Percentiles rank a stretch among this genome's conserved stretches.
Evolutionary conservation across 2,888 invertebrate species (phyloP).

Genomic region (Cryptocephalus primarius): DNA sequence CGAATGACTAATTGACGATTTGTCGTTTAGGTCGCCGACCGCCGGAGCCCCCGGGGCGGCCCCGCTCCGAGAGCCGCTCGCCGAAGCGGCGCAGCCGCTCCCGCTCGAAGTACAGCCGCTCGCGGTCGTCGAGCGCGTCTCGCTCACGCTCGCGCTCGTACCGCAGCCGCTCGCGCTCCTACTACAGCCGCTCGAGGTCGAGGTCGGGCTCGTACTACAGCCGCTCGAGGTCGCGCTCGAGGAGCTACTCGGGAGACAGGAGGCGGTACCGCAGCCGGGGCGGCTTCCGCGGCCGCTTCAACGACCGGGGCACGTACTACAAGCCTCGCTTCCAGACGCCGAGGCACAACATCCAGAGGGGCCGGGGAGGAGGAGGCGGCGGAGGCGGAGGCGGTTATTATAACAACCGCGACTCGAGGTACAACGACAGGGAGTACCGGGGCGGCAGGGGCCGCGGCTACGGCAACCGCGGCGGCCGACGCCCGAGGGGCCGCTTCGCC

Average conservation of each 20-base stretch:
- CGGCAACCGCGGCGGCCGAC: conserved; percentile 27
- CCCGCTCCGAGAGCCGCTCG: conserved; percentile 44
- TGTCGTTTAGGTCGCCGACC: conserved; percentile 28
- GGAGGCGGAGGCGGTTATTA: conserved; percentile 35
- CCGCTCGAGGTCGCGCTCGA: conserved; percentile 41
- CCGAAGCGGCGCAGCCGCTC: conserved; percentile 57
- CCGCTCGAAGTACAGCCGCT: conserved; percentile 41
- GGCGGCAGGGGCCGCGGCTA: conserved; percentile 32
- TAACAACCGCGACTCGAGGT: conserved; percentile 32
- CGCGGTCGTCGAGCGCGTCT: conserved; percentile 38
- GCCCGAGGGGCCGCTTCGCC: conserved; percentile 27
- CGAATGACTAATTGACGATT: neutral
- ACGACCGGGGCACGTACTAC: conserved; percentile 68
- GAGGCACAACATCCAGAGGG: conserved; percentile 41
- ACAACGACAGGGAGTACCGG: conserved; percentile 30
- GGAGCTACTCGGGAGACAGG: conserved; percentile 44
- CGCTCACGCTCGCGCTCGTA: conserved; percentile 38
- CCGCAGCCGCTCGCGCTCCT: conserved; percentile 48
- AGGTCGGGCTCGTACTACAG: conserved; percentile 44
- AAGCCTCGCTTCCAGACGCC: conserved; percentile 63
- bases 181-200: conserved; percentile 43
- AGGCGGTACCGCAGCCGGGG: conserved; percentile 31
- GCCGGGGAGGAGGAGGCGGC: conserved; percentile 23
- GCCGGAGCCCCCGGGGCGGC: conserved; percentile 37
- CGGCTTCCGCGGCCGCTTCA: conserved; percentile 39